Percentiles rank a stretch among this genome's conserved stretches.
Evolutionary conservation across 2,113 vertebrate genomes (phyloP).

Genomic region (Hydrochoerus hydrochaeris): DNA sequence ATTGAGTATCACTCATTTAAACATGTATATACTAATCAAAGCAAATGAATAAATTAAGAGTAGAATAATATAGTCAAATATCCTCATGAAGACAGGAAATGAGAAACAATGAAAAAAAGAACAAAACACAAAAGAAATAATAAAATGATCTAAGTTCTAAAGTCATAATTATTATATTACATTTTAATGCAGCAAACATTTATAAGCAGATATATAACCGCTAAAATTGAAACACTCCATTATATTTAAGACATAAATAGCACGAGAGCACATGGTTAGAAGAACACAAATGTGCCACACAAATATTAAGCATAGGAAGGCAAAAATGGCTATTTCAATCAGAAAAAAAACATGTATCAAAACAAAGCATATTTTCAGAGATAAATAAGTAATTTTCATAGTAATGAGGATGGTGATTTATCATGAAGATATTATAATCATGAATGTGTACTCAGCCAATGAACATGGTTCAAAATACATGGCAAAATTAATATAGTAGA

Average conservation of each 20-base stretch:
- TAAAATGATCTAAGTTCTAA: neutral
- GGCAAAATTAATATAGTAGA: neutral
- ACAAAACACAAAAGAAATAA: neutral
- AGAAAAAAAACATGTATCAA: neutral
- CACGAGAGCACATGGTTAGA: neutral
- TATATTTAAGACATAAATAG: neutral
- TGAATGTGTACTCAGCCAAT: neutral
- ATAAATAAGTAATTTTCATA: neutral
- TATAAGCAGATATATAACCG: neutral
- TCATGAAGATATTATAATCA: neutral
- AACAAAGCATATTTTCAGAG: neutral
- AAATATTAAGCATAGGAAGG: neutral
- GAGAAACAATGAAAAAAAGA: neutral
- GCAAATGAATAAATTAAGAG: neutral
- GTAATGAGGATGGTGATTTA: neutral
- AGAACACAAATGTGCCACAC: neutral
- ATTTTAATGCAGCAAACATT: neutral
- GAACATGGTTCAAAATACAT: neutral
- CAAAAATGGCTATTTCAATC: neutral
- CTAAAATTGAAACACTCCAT: neutral
- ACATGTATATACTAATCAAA: neutral
- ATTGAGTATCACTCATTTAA: neutral
- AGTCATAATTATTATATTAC: neutral
- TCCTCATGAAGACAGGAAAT: neutral
- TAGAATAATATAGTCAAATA: neutral